Evolutionary conservation across 2,113 vertebrate species (phyloP), one percentile per base, ranked within the genome.

Genomic region (Regulus satrapa): DNA sequence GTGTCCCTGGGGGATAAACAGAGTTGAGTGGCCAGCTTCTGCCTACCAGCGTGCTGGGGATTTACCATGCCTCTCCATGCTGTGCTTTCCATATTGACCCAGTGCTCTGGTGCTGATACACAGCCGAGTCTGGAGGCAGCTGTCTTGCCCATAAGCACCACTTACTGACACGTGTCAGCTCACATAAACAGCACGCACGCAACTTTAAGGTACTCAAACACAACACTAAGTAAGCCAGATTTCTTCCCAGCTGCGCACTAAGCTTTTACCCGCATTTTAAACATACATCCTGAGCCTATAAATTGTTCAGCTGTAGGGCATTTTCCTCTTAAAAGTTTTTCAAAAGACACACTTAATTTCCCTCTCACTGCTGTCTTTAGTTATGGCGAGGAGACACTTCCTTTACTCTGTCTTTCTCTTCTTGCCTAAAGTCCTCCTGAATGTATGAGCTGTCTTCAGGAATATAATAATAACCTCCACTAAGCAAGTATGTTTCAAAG

Each of bases 1-100:
- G 31, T 79, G 58, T 79, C 93, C 89, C 93, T 76, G 71, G 38
- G 59, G 93, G 46, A 81, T 93, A 91, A 94, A 73, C 77, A 95
- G 87, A 81, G 92, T 13, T 66, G 87, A 95, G 74, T 29, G 74
- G 87, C 66, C 93, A 88, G 77, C 85, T 94, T 49, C 91, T 95
- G 84, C 24, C 56, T 66, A 34, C 29, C 73, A n/a, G 77, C 0
- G 3, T 46, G 74, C 46, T 2, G 71, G 81, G 89, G 77, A 64
- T 89, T 89, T 52, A 6, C 3, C 10, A 77, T n/a, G 34, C 24
- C 51, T 67, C n/a, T 40, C 69, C 48, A 6, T 10, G 85, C 84
- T 73, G 82, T 52, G 89, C 82, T n/a, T 77, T 16, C 81, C 63
- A 21, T 9, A 83, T 32, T 67, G 94, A 90, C 80, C 78, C 88